Conservation (phyloP, 2,113 vertebrate genomes). For the Glaucomys volans region DNA sequence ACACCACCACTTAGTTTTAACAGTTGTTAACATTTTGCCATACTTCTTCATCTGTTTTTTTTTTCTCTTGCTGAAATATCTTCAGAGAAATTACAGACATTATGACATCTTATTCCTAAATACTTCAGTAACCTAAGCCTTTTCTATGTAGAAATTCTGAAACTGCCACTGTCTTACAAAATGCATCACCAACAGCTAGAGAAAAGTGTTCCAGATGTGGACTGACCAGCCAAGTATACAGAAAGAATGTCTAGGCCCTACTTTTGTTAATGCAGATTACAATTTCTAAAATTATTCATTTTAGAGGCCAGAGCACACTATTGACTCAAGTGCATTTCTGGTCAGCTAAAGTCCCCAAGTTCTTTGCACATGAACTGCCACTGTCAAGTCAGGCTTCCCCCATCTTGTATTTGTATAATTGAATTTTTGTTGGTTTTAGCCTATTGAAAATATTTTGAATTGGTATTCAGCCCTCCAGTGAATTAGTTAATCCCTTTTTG, state of each 20-base stretch:
- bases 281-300: conserved; percentile 58
- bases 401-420: conserved; percentile 70
- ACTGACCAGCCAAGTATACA: neutral
- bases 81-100: conserved; percentile 56
- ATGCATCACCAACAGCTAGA: neutral
- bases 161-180: conserved; percentile 47
- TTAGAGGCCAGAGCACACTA: conserved; percentile 31
- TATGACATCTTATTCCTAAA: conserved; percentile 45
- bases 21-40: conserved; percentile 57
- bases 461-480: conserved; percentile 62
- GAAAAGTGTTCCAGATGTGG: conserved; percentile 20
- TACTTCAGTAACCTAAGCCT: neutral
- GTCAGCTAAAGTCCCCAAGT: conserved; percentile 27
- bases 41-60: conserved; percentile 44
- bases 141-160: conserved; percentile 55
- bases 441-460: conserved; percentile 77
- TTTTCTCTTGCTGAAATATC: conserved; percentile 64
- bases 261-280: conserved; percentile 48
- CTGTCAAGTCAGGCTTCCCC: conserved; percentile 48
- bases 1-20: conserved; percentile 60
- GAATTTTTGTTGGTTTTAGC: conserved; percentile 75
- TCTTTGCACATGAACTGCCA: conserved; percentile 54
- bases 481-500: conserved; percentile 68
- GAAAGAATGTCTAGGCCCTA: conserved; percentile 45
- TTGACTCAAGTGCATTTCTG: conserved; percentile 64